Evolutionary conservation across 2,888 invertebrate genomes (phyloP).

Genomic region (Dryomyza anilis): DNA sequence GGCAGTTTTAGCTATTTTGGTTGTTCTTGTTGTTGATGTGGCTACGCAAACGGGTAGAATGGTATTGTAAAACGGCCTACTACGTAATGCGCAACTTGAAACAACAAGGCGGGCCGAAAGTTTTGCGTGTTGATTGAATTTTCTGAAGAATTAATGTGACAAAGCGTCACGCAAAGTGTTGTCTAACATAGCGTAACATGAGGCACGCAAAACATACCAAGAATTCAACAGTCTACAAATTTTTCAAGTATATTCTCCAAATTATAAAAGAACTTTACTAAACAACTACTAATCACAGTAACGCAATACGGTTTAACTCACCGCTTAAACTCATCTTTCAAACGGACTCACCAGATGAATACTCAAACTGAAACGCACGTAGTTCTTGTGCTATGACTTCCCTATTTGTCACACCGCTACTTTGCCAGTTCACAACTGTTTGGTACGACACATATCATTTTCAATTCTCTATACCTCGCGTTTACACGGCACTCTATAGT

Average conservation of each 20-base stretch:
- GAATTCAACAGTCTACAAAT: too few relatives aligned
- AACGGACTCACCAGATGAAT: too few relatives aligned
- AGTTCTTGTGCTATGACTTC: too few relatives aligned
- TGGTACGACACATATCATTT: neutral
- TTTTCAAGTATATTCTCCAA: too few relatives aligned
- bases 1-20: neutral
- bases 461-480: too few relatives aligned
- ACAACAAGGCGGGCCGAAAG: slow-evolving; percentile 7
- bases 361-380: too few relatives aligned
- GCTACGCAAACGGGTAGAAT: neutral
- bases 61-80: too few relatives aligned
- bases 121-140: slow-evolving; percentile 52
- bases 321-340: too few relatives aligned
- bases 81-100: slow-evolving; percentile 1
- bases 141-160: slow-evolving; percentile 40
- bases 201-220: too few relatives aligned
- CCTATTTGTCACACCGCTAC: neutral
- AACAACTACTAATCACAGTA: too few relatives aligned
- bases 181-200: neutral
- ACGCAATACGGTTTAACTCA: too few relatives aligned
- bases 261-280: too few relatives aligned
- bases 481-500: neutral
- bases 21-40: neutral
- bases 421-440: neutral
- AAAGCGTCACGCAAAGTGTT: slow-evolving; percentile 29